Evolutionary conservation across 2,113 vertebrate genomes (phyloP).

Genomic region (Engystomops pustulosus): DNA sequence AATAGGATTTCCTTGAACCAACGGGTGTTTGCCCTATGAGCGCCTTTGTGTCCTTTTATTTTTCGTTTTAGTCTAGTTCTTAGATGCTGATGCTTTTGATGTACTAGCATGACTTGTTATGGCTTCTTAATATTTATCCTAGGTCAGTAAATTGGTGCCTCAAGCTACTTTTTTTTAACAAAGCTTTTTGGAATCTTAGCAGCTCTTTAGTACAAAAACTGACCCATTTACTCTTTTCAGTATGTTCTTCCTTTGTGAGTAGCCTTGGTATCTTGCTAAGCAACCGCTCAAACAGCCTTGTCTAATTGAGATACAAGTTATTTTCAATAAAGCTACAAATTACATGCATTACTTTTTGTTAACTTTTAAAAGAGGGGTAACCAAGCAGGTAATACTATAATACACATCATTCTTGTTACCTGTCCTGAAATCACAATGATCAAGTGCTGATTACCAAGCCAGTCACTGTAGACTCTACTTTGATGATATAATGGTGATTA

Average conservation of each 20-base stretch:
- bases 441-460: no score
- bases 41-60: no score
- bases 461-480: no score
- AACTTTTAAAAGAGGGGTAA: no score
- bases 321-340: not conserved
- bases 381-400: no score
- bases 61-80: no score
- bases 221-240: conserved; percentile 50
- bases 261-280: not conserved
- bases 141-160: conserved; percentile 23
- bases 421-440: no score
- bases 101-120: not conserved
- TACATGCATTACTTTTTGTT: not conserved
- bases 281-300: conserved; percentile 4
- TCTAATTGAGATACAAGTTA: not conserved
- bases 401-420: no score
- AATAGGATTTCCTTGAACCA: no score
- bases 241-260: not conserved
- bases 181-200: conserved; percentile 30
- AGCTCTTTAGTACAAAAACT: conserved; percentile 29
- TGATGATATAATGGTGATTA: no score
- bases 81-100: not conserved
- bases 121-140: not conserved
- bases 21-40: no score
- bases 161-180: conserved; percentile 22